Percentiles rank a stretch among this genome's conserved stretches.
Conservation (phyloP, 2,797 vertebrate species). For the Fringilla coelebs region DNA sequence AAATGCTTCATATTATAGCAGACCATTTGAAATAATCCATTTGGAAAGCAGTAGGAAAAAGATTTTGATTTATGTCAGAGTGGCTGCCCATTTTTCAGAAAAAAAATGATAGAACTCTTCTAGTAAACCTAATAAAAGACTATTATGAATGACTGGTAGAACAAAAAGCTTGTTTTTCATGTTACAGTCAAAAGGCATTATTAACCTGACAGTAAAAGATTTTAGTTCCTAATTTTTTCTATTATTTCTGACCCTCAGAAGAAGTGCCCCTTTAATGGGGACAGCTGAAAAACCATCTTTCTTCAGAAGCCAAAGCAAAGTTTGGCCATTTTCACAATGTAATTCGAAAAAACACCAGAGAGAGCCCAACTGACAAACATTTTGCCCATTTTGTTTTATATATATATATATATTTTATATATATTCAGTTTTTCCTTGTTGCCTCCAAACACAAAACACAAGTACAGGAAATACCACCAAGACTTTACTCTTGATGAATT, state of each 20-base stretch:
- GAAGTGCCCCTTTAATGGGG: background rate
- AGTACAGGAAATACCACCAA: background rate
- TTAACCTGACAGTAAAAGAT: background rate
- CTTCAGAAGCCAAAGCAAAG: background rate
- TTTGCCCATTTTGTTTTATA: background rate
- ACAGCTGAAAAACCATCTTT: background rate
- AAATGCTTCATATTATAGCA: slow-evolving; percentile 48
- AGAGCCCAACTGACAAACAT: background rate
- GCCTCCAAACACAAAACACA: background rate
- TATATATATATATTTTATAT: no score
- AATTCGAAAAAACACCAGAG: background rate
- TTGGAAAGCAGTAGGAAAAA: slow-evolving; percentile 47
- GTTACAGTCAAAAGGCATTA: background rate
- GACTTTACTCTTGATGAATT: background rate
- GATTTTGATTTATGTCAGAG: slow-evolving; percentile 27
- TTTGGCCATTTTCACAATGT: background rate
- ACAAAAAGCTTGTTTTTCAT: background rate
- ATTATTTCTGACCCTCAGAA: background rate
- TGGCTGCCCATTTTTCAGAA: slow-evolving; percentile 54
- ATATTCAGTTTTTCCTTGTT: background rate
- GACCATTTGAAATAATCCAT: slow-evolving; percentile 56
- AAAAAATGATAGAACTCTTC: slow-evolving; percentile 47
- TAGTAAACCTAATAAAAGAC: slow-evolving; percentile 47
- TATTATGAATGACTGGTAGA: background rate
- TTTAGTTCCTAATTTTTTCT: background rate